phyloP scores from a whole-genome alignment of 2,113 vertebrate species.

The Neotragus moschatus region DNA sequence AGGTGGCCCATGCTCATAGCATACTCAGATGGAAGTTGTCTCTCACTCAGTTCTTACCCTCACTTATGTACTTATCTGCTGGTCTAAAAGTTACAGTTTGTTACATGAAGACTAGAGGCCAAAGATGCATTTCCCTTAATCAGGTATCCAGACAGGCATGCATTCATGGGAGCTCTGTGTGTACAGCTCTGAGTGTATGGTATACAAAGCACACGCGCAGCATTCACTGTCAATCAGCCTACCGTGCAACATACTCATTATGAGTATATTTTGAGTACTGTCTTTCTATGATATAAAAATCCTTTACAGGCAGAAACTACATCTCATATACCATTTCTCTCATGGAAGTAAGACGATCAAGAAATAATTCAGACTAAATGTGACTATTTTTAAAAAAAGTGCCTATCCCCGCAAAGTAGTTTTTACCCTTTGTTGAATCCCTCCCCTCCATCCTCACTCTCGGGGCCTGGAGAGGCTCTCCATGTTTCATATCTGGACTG shows the following conservation, averaged over 20 bases:
- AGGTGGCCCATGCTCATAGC: background rate
- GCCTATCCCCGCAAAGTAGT: background rate
- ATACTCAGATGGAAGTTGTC: background rate
- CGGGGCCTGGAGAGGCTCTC: background rate
- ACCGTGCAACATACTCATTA: background rate
- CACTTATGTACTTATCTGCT: background rate
- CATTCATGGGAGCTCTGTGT: accelerated
- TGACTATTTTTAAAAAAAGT: background rate
- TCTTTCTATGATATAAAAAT: background rate
- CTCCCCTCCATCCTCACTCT: background rate
- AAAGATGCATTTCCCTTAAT: background rate
- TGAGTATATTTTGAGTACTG: background rate
- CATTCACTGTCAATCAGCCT: too few relatives aligned
- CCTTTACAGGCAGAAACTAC: background rate
- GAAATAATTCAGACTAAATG: constrained; percentile 7
- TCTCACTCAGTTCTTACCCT: background rate
- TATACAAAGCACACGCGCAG: too few relatives aligned
- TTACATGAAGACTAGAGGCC: background rate
- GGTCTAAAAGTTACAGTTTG: background rate
- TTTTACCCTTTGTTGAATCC: background rate
- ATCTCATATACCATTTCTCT: background rate
- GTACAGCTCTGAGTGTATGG: background rate
- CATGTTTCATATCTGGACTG: background rate
- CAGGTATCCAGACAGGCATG: background rate
- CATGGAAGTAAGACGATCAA: background rate